These are phyloP conservation scores for Tanaodytes sp. DNA, from an alignment of 2,888 invertebrate genomes.

Conservation along the genomic window DNA sequence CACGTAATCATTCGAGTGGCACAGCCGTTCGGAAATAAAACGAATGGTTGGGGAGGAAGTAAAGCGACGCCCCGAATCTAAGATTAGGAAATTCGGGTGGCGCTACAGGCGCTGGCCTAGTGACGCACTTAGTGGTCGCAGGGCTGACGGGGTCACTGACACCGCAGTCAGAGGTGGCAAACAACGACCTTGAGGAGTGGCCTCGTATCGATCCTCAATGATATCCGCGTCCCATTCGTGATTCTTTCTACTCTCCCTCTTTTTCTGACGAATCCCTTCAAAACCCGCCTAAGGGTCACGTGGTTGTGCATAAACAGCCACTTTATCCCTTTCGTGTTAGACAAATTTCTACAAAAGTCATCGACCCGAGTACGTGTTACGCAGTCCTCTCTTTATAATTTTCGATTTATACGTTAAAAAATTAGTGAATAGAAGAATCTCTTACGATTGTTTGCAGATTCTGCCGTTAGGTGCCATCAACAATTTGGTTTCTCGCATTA, in stretches of 20 bases:
- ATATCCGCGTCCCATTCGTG: slow-evolving; percentile 64
- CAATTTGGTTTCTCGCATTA: too few relatives aligned
- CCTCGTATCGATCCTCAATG: slow-evolving; percentile 66
- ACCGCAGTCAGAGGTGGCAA: slow-evolving; percentile 61
- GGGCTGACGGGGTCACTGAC: slow-evolving; percentile 70
- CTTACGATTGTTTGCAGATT: too few relatives aligned
- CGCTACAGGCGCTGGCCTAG: slow-evolving; percentile 62
- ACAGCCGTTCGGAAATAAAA: background rate
- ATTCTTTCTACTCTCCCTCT: too few relatives aligned
- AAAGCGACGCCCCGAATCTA: slow-evolving; percentile 20
- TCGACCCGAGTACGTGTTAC: slow-evolving; percentile 14
- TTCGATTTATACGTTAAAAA: too few relatives aligned
- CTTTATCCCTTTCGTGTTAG: slow-evolving; percentile 24
- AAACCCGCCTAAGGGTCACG: slow-evolving; percentile 48
- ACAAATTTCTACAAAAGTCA: slow-evolving; percentile 9
- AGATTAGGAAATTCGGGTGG: slow-evolving; percentile 49
- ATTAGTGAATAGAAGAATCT: too few relatives aligned
- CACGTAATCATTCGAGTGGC: background rate
- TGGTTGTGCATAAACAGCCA: slow-evolving; percentile 30
- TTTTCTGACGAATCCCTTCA: slow-evolving; percentile 47
- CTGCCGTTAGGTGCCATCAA: too few relatives aligned
- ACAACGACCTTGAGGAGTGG: slow-evolving; percentile 68
- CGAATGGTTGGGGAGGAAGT: slow-evolving; percentile 18
- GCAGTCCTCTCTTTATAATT: background rate
- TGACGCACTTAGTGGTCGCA: slow-evolving; percentile 68